phyloP scores from a whole-genome alignment of 2,888 invertebrate species.

The Auanema sp. region DNA sequence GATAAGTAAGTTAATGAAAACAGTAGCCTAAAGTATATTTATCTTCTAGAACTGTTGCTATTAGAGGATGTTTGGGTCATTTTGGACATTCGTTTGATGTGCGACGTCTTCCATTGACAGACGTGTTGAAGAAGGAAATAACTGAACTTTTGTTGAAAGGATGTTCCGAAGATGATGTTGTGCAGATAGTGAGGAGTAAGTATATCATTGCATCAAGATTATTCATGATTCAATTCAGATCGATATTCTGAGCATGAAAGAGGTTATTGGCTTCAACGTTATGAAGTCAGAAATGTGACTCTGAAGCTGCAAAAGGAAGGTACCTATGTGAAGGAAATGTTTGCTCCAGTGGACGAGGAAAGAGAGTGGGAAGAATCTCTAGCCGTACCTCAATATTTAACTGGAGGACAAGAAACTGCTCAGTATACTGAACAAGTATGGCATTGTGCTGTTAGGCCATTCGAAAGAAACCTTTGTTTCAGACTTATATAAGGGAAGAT shows the following conservation, averaged over 20 bases:
- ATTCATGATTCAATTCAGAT: constrained; percentile 18
- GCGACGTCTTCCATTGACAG: constrained; percentile 31
- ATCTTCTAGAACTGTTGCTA: constrained; percentile 27
- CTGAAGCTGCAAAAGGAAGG: constrained; percentile 27
- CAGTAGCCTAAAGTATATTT: background rate
- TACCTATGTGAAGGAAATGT: constrained; percentile 8
- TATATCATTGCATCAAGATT: background rate
- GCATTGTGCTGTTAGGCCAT: no score
- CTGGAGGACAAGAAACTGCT: no score
- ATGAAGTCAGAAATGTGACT: constrained; percentile 39
- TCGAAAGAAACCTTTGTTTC: no score
- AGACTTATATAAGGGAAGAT: no score
- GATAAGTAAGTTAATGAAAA: constrained; percentile 30
- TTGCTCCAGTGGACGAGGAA: constrained; percentile 9
- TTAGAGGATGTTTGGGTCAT: constrained; percentile 43
- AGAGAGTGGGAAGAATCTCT: constrained; percentile 18
- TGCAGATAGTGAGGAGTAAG: constrained; percentile 25
- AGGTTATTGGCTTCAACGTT: constrained; percentile 37
- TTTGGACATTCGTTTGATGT: constrained; percentile 36
- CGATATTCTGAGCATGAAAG: constrained; percentile 23
- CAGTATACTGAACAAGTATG: no score
- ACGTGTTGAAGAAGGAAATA: constrained; percentile 29
- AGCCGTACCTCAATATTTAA: background rate
- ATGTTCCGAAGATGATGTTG: constrained; percentile 29
- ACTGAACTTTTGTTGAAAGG: constrained; percentile 31